phyloP scores from a whole-genome alignment of 2,113 vertebrate species.

The Hiodon alosoides region DNA sequence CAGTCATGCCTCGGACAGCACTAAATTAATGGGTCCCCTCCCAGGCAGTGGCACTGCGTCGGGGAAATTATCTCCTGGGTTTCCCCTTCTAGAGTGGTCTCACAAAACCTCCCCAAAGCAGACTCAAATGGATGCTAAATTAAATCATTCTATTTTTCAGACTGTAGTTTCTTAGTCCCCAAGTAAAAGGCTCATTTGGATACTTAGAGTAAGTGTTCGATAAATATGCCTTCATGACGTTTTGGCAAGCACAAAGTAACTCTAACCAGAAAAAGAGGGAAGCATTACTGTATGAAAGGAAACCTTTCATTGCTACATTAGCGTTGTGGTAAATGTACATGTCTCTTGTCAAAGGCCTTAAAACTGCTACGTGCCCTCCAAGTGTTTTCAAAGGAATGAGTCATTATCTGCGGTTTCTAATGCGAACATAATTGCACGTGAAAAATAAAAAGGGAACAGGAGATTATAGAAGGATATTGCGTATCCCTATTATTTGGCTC shows the following conservation, averaged over 20 bases:
- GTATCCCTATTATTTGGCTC: neutral
- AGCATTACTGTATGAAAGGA: neutral
- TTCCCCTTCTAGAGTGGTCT: constrained; percentile 25
- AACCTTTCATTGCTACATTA: neutral
- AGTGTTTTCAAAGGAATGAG: constrained; percentile 8
- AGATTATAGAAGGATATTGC: constrained; percentile 9
- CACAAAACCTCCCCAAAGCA: constrained; percentile 35
- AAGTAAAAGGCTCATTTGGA: constrained; percentile 16
- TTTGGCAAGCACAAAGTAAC: constrained; percentile 32
- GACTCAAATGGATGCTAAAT: constrained; percentile 22
- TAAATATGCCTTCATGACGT: constrained; percentile 36
- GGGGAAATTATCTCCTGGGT: constrained; percentile 33
- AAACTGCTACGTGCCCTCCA: neutral
- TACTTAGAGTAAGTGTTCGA: constrained; percentile 29
- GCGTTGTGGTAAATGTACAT: neutral
- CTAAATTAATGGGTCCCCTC: constrained; percentile 60
- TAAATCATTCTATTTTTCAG: constrained; percentile 8
- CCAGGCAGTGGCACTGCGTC: constrained; percentile 31
- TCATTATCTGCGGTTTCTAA: constrained; percentile 12
- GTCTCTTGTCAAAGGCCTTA: neutral
- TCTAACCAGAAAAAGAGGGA: constrained; percentile 28
- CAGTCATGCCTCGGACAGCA: constrained; percentile 39
- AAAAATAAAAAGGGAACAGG: neutral
- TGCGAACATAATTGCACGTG: constrained; percentile 8
- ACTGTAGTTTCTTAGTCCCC: neutral